A percentile compares a stretch with the other conserved stretches of the same genome.
These are phyloP conservation scores for Florisuga fusca DNA, from an alignment of 2,797 vertebrate species.

Conservation along the genomic window DNA sequence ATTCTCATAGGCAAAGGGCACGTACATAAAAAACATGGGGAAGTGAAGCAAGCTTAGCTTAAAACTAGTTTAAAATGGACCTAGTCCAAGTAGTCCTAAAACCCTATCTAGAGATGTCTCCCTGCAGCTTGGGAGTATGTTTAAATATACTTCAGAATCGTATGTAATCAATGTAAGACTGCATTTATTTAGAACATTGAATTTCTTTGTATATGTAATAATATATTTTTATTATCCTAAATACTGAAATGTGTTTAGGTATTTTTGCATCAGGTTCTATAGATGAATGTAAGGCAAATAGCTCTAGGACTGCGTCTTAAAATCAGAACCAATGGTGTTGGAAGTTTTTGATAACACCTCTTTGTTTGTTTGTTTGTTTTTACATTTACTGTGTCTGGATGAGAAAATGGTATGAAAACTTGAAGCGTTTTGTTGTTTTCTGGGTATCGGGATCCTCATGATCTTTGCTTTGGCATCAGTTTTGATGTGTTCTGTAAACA, in stretches of 20 bases:
- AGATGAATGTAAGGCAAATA: not conserved
- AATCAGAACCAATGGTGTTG: not conserved
- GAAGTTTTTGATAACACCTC: not conserved
- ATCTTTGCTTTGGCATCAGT: not conserved
- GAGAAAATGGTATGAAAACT: not conserved
- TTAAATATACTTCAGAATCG: not conserved
- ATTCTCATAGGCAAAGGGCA: not conserved
- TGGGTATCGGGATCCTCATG: not conserved
- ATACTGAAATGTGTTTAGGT: not conserved
- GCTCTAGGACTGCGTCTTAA: not conserved
- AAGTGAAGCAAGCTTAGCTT: not conserved
- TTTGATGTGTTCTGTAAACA: conserved; percentile 35
- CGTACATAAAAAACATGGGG: not conserved
- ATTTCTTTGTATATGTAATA: not conserved
- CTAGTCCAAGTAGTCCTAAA: not conserved
- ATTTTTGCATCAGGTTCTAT: not conserved
- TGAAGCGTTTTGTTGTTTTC: not conserved
- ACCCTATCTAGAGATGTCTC: not conserved
- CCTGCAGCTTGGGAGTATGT: not conserved
- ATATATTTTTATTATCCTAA: not conserved
- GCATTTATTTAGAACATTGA: not conserved
- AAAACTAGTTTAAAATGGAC: not conserved
- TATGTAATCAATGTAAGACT: not conserved
- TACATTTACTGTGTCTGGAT: not conserved
- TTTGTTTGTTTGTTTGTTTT: not conserved